Conservation (phyloP, 2,888 invertebrate genomes). For the Fragum whitleyi region DNA sequence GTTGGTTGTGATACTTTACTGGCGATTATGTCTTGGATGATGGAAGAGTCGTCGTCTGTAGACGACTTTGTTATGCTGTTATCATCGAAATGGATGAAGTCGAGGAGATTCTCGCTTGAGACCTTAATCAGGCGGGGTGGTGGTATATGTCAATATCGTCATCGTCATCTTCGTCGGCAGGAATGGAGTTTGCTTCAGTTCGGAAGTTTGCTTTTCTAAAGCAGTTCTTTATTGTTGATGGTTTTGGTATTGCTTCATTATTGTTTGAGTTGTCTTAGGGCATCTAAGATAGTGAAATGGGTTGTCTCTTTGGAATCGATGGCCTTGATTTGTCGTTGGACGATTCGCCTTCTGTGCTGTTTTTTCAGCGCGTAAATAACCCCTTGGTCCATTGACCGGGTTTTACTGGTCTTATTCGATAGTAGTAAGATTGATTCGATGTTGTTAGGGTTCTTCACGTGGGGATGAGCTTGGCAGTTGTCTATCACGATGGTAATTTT, state of each 20-base stretch:
- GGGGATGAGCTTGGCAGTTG: slow-evolving; percentile 67
- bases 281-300: slow-evolving; percentile 47
- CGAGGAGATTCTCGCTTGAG: not conserved
- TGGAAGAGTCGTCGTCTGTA: not conserved
- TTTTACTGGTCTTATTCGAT: slow-evolving; percentile 64
- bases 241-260: slow-evolving; percentile 48
- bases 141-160: not conserved
- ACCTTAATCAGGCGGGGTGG: not conserved
- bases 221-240: slow-evolving; percentile 30
- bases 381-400: slow-evolving; percentile 72
- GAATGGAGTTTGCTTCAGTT: not conserved
- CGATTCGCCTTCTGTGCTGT: slow-evolving; percentile 50
- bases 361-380: slow-evolving; percentile 66
- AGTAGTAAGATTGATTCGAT: slow-evolving; percentile 65
- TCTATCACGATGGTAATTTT: slow-evolving; percentile 63
- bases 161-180: not conserved
- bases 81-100: not conserved
- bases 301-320: slow-evolving; percentile 31
- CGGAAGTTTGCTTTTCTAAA: slow-evolving; percentile 33
- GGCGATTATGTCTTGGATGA: not conserved
- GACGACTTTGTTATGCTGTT: not conserved
- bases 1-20: not conserved
- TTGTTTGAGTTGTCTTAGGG: slow-evolving; percentile 45
- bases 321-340: slow-evolving; percentile 17
- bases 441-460: slow-evolving; percentile 44